phyloP scores from a whole-genome alignment of 2,888 invertebrate species.

The Callyntrura sp. region DNA sequence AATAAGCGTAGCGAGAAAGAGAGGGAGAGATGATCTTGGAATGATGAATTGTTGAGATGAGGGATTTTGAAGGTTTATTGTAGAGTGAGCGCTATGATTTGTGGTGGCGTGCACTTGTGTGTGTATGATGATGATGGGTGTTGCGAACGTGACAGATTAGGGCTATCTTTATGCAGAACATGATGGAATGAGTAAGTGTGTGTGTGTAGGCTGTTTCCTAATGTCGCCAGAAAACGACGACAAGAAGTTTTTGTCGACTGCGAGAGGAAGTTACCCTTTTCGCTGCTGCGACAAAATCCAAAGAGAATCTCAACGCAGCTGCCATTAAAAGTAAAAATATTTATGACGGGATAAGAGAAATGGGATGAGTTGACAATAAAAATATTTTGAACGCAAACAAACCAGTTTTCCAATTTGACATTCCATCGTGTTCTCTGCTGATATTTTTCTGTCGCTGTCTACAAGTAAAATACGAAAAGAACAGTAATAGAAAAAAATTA shows the following conservation, averaged over 20 bases:
- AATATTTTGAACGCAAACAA: conserved; percentile 35
- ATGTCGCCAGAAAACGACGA: not conserved
- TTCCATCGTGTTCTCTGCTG: conserved; percentile 12
- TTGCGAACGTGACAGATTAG: conserved; percentile 38
- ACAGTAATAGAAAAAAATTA: conserved; percentile 17
- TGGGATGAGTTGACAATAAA: conserved; percentile 45
- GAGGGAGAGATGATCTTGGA: conserved; percentile 1
- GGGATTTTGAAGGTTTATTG: conserved; percentile 1
- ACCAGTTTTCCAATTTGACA: conserved; percentile 49
- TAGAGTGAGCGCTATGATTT: not conserved
- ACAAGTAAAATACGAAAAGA: not conserved
- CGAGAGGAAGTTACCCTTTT: not conserved
- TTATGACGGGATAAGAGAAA: conserved; percentile 33
- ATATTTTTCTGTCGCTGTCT: too few species aligned
- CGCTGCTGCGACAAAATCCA: too few species aligned
- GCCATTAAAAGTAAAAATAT: conserved; percentile 48
- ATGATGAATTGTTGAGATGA: conserved; percentile 46
- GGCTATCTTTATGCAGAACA: not conserved
- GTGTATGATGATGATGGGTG: conserved; percentile 39
- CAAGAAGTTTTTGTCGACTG: not conserved
- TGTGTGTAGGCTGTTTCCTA: not conserved
- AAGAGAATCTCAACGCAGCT: not conserved
- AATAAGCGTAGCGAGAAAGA: not conserved
- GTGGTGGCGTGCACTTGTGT: not conserved
- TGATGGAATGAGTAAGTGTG: not conserved